Conservation (phyloP, 2,113 vertebrate species). For the Erythrolamprus reginae region DNA sequence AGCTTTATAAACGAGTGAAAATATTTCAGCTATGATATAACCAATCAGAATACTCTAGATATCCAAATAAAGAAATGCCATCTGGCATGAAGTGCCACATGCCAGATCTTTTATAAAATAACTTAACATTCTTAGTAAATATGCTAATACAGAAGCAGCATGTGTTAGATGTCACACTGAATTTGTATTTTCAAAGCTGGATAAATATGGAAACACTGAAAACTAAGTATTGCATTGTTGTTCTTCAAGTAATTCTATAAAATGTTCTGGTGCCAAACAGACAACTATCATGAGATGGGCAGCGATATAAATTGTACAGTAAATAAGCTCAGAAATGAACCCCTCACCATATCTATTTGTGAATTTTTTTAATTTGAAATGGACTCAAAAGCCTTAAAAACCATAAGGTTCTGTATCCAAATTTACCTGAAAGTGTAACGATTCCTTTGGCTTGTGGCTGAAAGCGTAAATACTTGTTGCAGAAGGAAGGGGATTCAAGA, state of each 20-base stretch:
- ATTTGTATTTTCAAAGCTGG: background rate
- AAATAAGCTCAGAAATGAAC: background rate
- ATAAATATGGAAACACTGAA: background rate
- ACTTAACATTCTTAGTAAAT: background rate
- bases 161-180: background rate
- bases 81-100: background rate
- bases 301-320: background rate
- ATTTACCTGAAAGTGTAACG: constrained; percentile 87
- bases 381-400: too few species aligned
- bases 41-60: background rate
- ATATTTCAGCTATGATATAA: background rate
- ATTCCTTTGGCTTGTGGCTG: constrained; percentile 84
- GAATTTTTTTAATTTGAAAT: background rate
- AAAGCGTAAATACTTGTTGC: constrained; percentile 91
- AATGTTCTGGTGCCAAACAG: background rate
- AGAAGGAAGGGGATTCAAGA: constrained; percentile 92
- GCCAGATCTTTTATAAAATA: background rate
- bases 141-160: background rate
- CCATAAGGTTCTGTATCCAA: background rate
- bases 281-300: background rate
- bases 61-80: background rate
- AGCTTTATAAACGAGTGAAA: background rate
- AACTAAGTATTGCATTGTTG: background rate
- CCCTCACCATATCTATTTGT: background rate
- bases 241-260: background rate